These are phyloP conservation scores for Pitangus sulphuratus DNA, from an alignment of 2,797 vertebrate genomes.

Conservation along the genomic window DNA sequence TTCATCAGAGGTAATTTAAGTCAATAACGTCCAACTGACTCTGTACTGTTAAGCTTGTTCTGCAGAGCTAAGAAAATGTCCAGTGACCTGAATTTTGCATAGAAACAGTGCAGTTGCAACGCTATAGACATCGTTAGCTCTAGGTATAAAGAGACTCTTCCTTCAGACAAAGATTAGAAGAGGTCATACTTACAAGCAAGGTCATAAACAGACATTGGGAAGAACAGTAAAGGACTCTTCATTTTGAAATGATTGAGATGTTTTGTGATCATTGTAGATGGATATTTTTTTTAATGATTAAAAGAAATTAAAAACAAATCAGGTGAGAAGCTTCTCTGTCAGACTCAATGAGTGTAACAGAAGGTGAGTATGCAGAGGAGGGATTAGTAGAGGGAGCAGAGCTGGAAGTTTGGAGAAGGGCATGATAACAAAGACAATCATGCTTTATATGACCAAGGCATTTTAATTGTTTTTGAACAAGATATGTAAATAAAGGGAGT, in stretches of 20 bases:
- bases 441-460: background rate
- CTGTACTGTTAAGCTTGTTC: background rate
- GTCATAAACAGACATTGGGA: background rate
- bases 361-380: background rate
- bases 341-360: background rate
- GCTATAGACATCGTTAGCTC: background rate
- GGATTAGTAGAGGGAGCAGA: background rate
- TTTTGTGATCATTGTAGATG: background rate
- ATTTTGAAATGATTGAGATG: background rate
- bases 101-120: background rate
- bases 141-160: background rate
- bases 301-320: background rate
- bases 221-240: background rate
- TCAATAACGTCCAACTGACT: background rate
- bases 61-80: background rate
- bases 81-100: background rate
- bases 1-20: constrained; percentile 26
- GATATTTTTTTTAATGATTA: background rate
- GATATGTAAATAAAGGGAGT: fast-evolving
- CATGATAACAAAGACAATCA: background rate
- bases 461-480: background rate
- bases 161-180: background rate
- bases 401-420: background rate
- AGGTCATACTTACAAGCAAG: background rate
- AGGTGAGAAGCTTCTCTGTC: background rate